Base-by-base conservation (phyloP, 1,140 invertebrate genomes). In the Pristionchus pacificus region DNA sequence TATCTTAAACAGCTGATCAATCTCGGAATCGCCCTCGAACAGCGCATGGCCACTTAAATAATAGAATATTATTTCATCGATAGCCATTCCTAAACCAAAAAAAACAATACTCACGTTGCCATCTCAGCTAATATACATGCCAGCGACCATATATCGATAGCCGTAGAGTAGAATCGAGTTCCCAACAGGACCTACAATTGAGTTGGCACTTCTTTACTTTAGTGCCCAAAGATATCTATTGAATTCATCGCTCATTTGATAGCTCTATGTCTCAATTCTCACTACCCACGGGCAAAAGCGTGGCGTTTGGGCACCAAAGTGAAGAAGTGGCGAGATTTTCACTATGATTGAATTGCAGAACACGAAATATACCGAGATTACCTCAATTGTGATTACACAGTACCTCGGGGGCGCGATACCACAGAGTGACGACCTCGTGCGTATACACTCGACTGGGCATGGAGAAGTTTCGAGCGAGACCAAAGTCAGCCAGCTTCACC, bases 401-500 rank as follows among this genome's bases (percentile, higher is more conserved):
- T 3, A 72, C 71, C 57, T 99, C 97, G 0, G 97, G 97, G 0
- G 95, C 93, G 83, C 97, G 88, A 82, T 98, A 99, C 96, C 95
- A 98, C 6, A 98, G 86, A 2, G 96, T 98, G 1, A 99, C 95
- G 60, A 98, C 88, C 88, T 99, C 97, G 85, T 99, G 96, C 1
- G 97, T 99, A 83, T 97, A 98, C 57, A 93, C 91, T 75, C 96
- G 87, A 10, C 70, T 70, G 19, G 74, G 74, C 19, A 75, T 62
- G 13, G 70, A 68, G 70, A 75, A 75, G 28, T 33, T 57, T 59
- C 74, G 88, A 0, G 95, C 96, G 38, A 99, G 87, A 71, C 97
- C 97, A 88, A 99, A 98, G 87, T 99, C 97, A 28, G 95, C 97
- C 14, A 99, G 89, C 89, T 97, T 93, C 29, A 93, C 95, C 25